These are phyloP conservation scores for Ceryle rudis DNA, from an alignment of 2,797 vertebrate genomes.

Conservation along the genomic window DNA sequence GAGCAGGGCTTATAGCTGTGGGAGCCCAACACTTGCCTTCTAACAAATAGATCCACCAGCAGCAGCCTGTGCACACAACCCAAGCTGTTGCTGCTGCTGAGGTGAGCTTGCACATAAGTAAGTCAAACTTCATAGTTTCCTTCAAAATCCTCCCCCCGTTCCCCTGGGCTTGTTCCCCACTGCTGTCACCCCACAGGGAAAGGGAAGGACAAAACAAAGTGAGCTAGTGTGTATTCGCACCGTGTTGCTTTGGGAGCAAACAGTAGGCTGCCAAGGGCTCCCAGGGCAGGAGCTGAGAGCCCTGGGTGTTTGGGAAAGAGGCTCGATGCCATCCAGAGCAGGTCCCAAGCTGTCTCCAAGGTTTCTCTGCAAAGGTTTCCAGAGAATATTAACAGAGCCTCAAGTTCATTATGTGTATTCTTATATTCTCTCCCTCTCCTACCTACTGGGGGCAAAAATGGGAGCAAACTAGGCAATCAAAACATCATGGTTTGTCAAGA, in stretches of 20 bases:
- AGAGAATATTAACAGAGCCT: background rate
- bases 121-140: background rate
- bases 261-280: background rate
- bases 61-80: background rate
- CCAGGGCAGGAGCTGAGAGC: background rate
- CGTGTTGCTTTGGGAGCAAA: background rate
- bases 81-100: background rate
- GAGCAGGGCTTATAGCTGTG: background rate
- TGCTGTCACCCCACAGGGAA: background rate
- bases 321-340: background rate
- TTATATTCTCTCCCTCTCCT: background rate
- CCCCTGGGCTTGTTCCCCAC: background rate
- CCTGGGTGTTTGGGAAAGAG: background rate
- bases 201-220: background rate
- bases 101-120: background rate
- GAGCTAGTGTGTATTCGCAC: rapidly evolving
- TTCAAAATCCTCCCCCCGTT: background rate
- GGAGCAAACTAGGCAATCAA: background rate
- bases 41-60: too few relatives aligned
- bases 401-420: background rate
- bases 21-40: background rate
- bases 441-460: background rate
- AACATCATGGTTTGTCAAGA: background rate
- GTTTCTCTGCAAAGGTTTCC: background rate
- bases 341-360: background rate